A percentile compares a stretch with the other conserved stretches of the same genome.
Evolutionary conservation across 2,888 invertebrate species (phyloP).

Genomic region (Lasioglossum marginatum): DNA sequence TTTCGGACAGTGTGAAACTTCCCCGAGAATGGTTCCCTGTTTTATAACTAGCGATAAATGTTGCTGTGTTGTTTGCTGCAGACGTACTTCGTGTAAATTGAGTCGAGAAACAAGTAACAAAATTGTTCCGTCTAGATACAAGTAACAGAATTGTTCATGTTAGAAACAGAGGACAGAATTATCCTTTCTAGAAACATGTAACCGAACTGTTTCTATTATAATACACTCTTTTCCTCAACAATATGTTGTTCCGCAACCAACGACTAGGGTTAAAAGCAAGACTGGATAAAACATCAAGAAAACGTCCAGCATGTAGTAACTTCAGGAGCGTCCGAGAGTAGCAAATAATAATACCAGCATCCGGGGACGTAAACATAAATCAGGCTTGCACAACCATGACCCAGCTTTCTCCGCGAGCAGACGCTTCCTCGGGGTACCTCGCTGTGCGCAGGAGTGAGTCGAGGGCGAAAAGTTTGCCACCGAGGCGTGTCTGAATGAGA

Average conservation of each 20-base stretch:
- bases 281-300: neutral
- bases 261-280: neutral
- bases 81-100: too few relatives aligned
- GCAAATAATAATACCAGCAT: neutral
- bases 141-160: neutral
- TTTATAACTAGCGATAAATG: neutral
- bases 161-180: neutral
- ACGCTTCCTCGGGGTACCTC: neutral
- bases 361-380: neutral
- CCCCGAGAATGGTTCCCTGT: neutral
- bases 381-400: slow-evolving; percentile 4
- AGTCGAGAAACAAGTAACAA: too few relatives aligned
- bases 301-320: neutral
- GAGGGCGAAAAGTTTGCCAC: slow-evolving; percentile 69
- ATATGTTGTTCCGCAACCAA: neutral
- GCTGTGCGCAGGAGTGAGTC: slow-evolving; percentile 13
- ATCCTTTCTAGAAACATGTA: neutral
- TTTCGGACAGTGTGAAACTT: neutral
- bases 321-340: neutral
- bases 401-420: slow-evolving; percentile 5
- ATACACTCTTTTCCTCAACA: neutral
- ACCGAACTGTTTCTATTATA: neutral
- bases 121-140: too few relatives aligned
- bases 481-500: slow-evolving; percentile 63
- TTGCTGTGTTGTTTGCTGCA: neutral